Base-by-base conservation (phyloP, 2,888 invertebrate species). In the Ochlodes sylvanus region DNA sequence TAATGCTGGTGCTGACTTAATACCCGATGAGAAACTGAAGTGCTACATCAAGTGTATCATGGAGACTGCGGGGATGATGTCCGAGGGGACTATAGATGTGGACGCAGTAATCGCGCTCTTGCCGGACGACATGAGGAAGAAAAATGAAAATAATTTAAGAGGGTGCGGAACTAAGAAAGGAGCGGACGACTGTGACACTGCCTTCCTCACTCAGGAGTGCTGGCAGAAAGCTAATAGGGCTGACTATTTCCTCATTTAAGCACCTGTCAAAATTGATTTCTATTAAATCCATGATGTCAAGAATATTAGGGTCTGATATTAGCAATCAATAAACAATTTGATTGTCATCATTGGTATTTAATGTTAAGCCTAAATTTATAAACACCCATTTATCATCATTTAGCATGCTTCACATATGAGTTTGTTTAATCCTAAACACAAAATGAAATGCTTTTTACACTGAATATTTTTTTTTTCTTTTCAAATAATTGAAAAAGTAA, bases 41-140 rank as follows among this genome's bases (percentile, higher is more conserved):
- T 92, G 92, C 78, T 92, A 92, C 82, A 81, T 89, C 71, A 90
- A 90, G 75, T 92, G 92, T 75, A 79, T 85, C 19, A 90, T 92
- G 92, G 92, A 92, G 80, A 90, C 88, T 32, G 88, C 89, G 0
- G 92, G 92, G 55, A 90, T 92, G 90, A 71, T 91, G 79, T 68
- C 81, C 0, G 90, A 85, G 5, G 92, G 90, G 38, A 77, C 69
- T 17, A 81, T 92, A 70, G 89, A 92, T 73, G 79, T 90, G 58
- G 92, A 92, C 42, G 85, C 89, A 1, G 86, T 90, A 64, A 72
- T 92, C 54, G 87, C 86, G 21, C 73, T 92, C 74, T 76, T 92
- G 72, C 90, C 89, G 0, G 85, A 86, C 7, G 83, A 78, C 41
- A 63, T 90, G 73, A 78, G 79, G 21, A 70, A 38, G 41, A 82